A percentile compares a stretch with the other conserved stretches of the same genome.
Conservation (phyloP, 2,797 vertebrate genomes). For the Crocodylus rhombifer region DNA sequence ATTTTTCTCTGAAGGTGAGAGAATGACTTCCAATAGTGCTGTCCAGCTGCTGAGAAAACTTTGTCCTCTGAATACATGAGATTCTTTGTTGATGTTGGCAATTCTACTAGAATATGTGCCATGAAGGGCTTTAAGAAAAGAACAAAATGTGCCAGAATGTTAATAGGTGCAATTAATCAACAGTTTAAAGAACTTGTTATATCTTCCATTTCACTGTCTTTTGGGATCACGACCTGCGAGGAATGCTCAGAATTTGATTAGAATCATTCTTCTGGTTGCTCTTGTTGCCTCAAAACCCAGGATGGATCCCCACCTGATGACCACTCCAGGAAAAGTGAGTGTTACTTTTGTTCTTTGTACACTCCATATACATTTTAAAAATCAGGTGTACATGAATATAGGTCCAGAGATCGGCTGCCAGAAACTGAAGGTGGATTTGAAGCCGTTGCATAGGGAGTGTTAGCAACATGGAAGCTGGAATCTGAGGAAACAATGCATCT, state of each 20-base stretch:
- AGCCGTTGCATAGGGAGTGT: background rate
- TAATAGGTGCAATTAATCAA: accelerated
- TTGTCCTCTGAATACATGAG: background rate
- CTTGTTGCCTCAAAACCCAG: background rate
- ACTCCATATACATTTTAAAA: too few species aligned
- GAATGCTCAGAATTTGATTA: background rate
- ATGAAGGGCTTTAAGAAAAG: background rate
- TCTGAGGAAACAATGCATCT: background rate
- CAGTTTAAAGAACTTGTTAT: background rate
- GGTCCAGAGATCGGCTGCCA: background rate
- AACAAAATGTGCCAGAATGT: background rate
- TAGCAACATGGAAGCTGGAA: background rate
- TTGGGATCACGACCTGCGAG: background rate
- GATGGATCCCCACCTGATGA: background rate
- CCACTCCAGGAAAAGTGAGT: background rate
- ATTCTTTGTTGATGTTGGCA: background rate
- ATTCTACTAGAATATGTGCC: background rate
- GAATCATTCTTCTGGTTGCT: background rate
- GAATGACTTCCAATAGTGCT: background rate
- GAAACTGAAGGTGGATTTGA: background rate
- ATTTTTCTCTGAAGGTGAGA: background rate
- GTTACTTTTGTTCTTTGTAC: too few species aligned
- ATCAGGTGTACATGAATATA: background rate
- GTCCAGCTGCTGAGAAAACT: background rate
- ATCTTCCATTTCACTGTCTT: background rate